Evolutionary conservation across 2,797 vertebrate genomes (phyloP).

Genomic region (Pristis pectinata): DNA sequence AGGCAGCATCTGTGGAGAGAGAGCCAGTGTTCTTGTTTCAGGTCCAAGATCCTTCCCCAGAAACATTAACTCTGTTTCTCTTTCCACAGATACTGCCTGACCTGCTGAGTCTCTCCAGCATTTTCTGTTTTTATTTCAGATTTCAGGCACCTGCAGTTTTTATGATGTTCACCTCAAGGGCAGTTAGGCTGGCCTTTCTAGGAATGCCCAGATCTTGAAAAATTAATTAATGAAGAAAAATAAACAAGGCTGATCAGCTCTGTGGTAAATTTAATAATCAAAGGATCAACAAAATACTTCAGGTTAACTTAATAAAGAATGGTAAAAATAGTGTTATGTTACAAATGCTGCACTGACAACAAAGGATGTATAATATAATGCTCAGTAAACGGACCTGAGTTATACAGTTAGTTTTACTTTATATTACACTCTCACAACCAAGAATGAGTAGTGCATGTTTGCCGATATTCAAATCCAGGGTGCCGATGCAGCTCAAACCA

Average conservation of each 20-base stretch:
- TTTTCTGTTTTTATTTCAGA: too few species aligned
- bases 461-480: neutral
- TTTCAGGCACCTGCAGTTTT: too few species aligned
- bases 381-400: neutral
- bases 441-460: neutral
- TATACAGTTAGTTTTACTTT: neutral
- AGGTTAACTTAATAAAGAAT: neutral
- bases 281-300: neutral
- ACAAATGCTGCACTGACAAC: neutral
- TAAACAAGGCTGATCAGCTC: neutral
- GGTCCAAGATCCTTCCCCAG: too few species aligned
- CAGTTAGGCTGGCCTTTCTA: too few species aligned
- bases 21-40: too few species aligned
- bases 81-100: too few species aligned
- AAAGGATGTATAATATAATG: neutral
- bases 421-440: neutral
- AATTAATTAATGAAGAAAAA: too few species aligned
- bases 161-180: too few species aligned
- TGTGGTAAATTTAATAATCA: neutral
- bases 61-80: too few species aligned
- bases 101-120: too few species aligned
- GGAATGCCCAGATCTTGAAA: too few species aligned
- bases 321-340: neutral
- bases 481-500: neutral
- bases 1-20: too few species aligned